phyloP scores from a whole-genome alignment of 2,888 invertebrate species.

The Dichetophora obliterata region DNA sequence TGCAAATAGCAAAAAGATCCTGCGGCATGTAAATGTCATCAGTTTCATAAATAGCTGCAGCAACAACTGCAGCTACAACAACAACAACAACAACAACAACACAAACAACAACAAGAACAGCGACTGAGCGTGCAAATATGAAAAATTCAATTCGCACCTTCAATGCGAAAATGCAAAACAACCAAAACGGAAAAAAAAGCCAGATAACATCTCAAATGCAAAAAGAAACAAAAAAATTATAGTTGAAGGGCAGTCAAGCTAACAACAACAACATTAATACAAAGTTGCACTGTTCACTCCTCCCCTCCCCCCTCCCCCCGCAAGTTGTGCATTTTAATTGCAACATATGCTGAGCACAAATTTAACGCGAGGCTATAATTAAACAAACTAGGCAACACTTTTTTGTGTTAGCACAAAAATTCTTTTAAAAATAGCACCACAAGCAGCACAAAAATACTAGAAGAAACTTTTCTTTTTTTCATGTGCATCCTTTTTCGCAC shows the following conservation, averaged over 20 bases:
- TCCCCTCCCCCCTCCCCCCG: background rate
- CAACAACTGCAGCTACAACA: conserved; percentile 17
- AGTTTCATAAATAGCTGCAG: conserved; percentile 34
- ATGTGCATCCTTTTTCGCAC: background rate
- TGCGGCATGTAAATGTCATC: conserved; percentile 43
- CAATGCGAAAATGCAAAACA: background rate
- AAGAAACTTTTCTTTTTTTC: no score
- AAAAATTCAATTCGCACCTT: conserved; percentile 4
- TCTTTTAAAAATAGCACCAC: background rate
- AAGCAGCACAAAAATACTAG: background rate
- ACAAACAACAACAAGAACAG: conserved; percentile 42
- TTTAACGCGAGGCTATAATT: conserved; percentile 15
- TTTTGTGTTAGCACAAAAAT: background rate
- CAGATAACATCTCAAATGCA: background rate
- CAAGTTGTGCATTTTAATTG: conserved; percentile 62
- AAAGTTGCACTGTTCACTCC: background rate
- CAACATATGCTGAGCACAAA: conserved; percentile 47
- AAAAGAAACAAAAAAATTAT: background rate
- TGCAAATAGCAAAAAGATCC: conserved; percentile 40
- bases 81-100: conserved; percentile 25
- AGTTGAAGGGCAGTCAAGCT: background rate
- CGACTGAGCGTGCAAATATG: background rate
- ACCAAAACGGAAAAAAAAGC: background rate
- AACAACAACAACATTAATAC: background rate
- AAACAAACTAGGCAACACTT: conserved; percentile 18